Evolutionary conservation across 2,113 vertebrate species (phyloP), one percentile per base, ranked within the genome.

Genomic region (Planiliza haematocheilus): DNA sequence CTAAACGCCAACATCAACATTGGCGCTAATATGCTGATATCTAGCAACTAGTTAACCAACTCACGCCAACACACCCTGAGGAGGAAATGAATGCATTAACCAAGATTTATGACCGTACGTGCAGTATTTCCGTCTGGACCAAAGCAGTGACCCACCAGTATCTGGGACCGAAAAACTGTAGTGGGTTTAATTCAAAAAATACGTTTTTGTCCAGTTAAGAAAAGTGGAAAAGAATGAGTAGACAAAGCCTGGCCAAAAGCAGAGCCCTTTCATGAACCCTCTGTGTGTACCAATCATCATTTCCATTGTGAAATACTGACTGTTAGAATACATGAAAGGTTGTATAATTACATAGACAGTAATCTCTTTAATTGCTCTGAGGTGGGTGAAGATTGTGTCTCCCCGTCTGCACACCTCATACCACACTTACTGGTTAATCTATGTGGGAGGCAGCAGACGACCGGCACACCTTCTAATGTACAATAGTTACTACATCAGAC

Each of bases 301-400:
- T 50, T 52, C 38, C 24, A 69, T 91, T 90, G 81, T 78, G 88
- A 84, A 88, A 91, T 34, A 46, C n/a, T 14, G 57, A 59, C 49
- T 79, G 58, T 81, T 77, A 53, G 51, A 59, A 63, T 76, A 59
- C 18, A 16, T 50, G 48, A 38, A 18, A 45, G 16, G 70, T 70
- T 58, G 83, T 89, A 39, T 77, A 70, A 84, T 81, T 81, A 81
- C 4, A 77, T 58, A 76, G 83, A 71, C 71, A 58, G 69, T 83
- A 84, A 91, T 88, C 78, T 80, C 57, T 71, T 11, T 82, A 89
- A 91, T 88, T 84, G 81, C 86, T 65, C 39, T 39, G 63, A 86
- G 72, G 87, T 87, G 87, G 83, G 81, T 61, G 71, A 72, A 85
- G 82, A 69, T 77, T 81, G 61, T 73, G 72, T 74, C 70, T 80